Evolutionary conservation across 92 coral and sea anemone species (phyloP).

Genomic region (Parazoanthus darwini): DNA sequence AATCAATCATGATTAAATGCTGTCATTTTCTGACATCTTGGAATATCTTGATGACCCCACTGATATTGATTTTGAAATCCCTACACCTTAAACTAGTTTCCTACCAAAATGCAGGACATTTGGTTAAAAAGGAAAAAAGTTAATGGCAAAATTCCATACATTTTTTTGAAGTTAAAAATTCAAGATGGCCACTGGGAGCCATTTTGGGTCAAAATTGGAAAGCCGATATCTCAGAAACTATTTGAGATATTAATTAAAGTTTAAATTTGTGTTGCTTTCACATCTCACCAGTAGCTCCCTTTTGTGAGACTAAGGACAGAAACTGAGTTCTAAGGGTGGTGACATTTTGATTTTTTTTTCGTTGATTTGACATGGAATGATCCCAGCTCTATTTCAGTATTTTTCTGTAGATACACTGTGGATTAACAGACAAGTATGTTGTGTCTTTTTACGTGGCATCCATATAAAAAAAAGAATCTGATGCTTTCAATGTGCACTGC

Average conservation of each 20-base stretch:
- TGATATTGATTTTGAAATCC: slow-evolving; percentile 20
- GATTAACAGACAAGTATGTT: too few species aligned
- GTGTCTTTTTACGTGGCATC: too few species aligned
- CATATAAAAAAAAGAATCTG: too few species aligned
- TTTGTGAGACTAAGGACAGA: slow-evolving; percentile 3
- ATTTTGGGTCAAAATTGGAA: slow-evolving; percentile 34
- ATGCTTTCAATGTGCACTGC: too few species aligned
- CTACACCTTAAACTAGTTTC: slow-evolving; percentile 31
- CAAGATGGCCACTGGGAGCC: slow-evolving; percentile 8
- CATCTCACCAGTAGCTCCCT: slow-evolving; percentile 28
- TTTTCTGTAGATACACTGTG: too few species aligned
- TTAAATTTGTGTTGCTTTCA: slow-evolving; percentile 30
- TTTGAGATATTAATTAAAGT: slow-evolving; percentile 20
- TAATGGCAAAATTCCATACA: slow-evolving; percentile 30
- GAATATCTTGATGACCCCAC: slow-evolving; percentile 28
- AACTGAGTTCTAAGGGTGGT: slow-evolving; percentile 34
- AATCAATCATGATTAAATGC: slow-evolving; percentile 33
- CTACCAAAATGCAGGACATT: slow-evolving; percentile 33
- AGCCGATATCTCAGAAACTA: slow-evolving; percentile 35
- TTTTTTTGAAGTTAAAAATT: slow-evolving; percentile 21
- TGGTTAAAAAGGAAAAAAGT: slow-evolving; percentile 19
- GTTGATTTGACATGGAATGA: slow-evolving; percentile 27
- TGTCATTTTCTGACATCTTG: slow-evolving; percentile 33
- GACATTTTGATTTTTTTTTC: slow-evolving; percentile 12
- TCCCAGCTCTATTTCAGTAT: too few species aligned